Base-by-base conservation (phyloP, 2,797 vertebrate genomes). In the Sparidentex hasta region DNA sequence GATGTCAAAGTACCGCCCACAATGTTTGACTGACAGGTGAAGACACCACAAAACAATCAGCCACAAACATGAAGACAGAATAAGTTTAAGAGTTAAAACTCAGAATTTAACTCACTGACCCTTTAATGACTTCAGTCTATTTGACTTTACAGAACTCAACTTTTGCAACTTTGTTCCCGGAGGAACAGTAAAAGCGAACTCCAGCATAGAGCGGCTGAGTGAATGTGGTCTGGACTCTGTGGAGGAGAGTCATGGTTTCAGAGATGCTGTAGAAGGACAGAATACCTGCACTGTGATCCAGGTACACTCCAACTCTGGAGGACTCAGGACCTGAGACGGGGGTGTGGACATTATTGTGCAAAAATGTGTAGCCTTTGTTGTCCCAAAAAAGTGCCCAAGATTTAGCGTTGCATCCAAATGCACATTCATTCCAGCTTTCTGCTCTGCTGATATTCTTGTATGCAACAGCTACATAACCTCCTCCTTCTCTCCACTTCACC, bases 141-240 rank as follows among this genome's bases (percentile, higher is more conserved):
- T 43, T 43, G 12, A 43, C 1, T 43, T 43, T 3, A 43, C 43
- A 54, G 25, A 83, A 71, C 62, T 80, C 73, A 27, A 33, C 29
- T 29, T 29, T 29, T 29, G 29, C 29, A 29, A 29, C 29, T 29
- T 29, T 29, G 29, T 29, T 4, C 2, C 29, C 29, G 29, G 29
- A 29, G 29, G 29, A 29, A 29, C 29, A 29, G 5, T 29, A 29
- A 29, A 29, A 29, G 29, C 29, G 72, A 43, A 43, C 9, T 43
- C 43, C 43, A 43, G 43, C 43, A 43, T 11, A 43, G 43, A 43
- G 43, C 2, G 43, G 43, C 43, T 43, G 43, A 43, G 12, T 43
- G 43, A 43, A 43, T 43, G 11, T 12, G 43, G 41, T 43, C 41
- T 43, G 41, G 41, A 43, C 41, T 43, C 41, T 43, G 41, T 43